Conservation (phyloP, 2,888 invertebrate species). For the Resseliella maxima region DNA sequence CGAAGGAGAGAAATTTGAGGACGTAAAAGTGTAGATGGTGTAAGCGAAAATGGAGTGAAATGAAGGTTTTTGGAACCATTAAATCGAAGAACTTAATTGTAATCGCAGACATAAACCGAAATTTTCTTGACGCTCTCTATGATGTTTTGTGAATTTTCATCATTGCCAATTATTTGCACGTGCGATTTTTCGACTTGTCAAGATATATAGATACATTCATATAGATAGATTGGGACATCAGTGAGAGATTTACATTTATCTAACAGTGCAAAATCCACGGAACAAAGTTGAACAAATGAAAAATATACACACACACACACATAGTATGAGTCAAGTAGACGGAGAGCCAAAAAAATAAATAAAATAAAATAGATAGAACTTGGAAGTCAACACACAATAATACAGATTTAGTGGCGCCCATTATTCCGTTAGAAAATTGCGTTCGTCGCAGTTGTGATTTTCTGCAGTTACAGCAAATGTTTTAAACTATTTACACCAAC, state of each 20-base stretch:
- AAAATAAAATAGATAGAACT: background rate
- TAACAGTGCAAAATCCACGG: background rate
- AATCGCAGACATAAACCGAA: background rate
- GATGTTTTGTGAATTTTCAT: background rate
- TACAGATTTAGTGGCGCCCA: slow-evolving; percentile 47
- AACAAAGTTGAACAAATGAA: background rate
- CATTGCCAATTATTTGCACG: slow-evolving; percentile 48
- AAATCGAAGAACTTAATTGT: slow-evolving; percentile 10
- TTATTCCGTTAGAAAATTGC: slow-evolving; percentile 14
- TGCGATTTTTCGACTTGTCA: background rate
- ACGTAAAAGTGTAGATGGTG: background rate
- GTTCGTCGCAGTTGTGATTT: background rate
- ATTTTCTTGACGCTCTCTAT: background rate
- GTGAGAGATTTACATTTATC: slow-evolving; percentile 9
- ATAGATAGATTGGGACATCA: background rate
- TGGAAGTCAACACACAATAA: background rate
- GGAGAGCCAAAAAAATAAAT: background rate
- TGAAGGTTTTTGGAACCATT: slow-evolving; percentile 21
- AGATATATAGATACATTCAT: slow-evolving; percentile 2
- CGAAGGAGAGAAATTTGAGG: background rate
- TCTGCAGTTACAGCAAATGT: background rate
- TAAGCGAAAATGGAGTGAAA: background rate
- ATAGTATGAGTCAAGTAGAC: background rate
- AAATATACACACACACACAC: background rate
- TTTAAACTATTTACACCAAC: background rate